Base-by-base conservation (phyloP, 1,140 invertebrate genomes). In the Chelonus insularis region DNA sequence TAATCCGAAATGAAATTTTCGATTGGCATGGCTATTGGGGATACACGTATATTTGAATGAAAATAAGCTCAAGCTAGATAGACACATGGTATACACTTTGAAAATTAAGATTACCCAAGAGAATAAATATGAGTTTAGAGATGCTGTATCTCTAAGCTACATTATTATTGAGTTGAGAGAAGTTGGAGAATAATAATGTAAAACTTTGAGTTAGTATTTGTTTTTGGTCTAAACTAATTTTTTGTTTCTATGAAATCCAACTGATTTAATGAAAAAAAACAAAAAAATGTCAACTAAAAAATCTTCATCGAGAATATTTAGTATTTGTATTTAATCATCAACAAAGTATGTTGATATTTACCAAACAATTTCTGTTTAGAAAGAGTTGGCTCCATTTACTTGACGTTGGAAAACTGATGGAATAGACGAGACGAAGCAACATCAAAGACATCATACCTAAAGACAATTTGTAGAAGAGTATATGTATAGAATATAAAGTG, bases 51-150 rank as follows among this genome's bases (percentile, higher is more conserved):
- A 16, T 9, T 16, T 1, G 41, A 21, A 16, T 18, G 14, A n/a
- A n/a, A n/a, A n/a, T n/a, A n/a, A n/a, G n/a, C n/a, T n/a, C n/a
- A n/a, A n/a, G n/a, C n/a, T n/a, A n/a, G n/a, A n/a, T n/a, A n/a
- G n/a, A n/a, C n/a, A n/a, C 14, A 9, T 29, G 55, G 45, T 45
- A 57, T 39, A 43, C 55, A 48, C 48, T 63, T 67, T 62, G 70
- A 69, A 69, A 71, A 75, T 76, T 68, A 72, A 74, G 70, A 71
- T 75, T 69, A 70, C 73, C 66, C 73, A 20, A 2, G 73, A 69
- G 72, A 66, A 64, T 59, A 54, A 60, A 62, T 58, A 52, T 37
- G 34, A 60, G 55, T 36, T 48, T 39, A 58, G 64, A 63, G 64
- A 65, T 52, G 62, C 63, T n/a, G 21, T n/a, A n/a, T 14, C 9